A percentile compares a stretch with the other conserved stretches of the same genome.
Evolutionary conservation across 2,888 invertebrate species (phyloP).

Genomic region (Drosophila melanosoma): DNA sequence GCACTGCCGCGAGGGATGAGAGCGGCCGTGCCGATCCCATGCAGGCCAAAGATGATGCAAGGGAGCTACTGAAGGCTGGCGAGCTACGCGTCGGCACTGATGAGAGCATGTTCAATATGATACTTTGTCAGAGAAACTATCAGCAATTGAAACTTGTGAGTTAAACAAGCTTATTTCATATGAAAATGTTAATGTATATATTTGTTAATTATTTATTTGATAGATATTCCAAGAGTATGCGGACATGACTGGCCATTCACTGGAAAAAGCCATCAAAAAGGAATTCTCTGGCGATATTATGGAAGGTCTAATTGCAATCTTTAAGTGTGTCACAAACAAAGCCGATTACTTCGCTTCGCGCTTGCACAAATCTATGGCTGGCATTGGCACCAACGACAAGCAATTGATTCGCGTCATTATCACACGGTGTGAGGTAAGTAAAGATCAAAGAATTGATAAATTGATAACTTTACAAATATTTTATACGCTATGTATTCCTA

Average conservation of each 20-base stretch:
- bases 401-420: slow-evolving; percentile 94
- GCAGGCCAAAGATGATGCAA: slow-evolving; percentile 92
- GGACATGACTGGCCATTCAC: slow-evolving; percentile 90
- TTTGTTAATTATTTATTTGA: neutral
- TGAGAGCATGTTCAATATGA: slow-evolving; percentile 93
- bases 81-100: slow-evolving; percentile 90
- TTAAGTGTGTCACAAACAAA: slow-evolving; percentile 92
- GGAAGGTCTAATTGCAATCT: slow-evolving; percentile 92
- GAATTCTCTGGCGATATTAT: slow-evolving; percentile 94
- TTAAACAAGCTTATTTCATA: neutral
- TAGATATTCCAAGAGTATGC: slow-evolving; percentile 85
- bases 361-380: slow-evolving; percentile 94
- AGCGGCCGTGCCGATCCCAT: slow-evolving; percentile 89
- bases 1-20: slow-evolving; percentile 90
- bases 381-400: slow-evolving; percentile 94
- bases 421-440: slow-evolving; percentile 89
- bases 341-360: slow-evolving; percentile 94
- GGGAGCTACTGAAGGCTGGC: slow-evolving; percentile 92
- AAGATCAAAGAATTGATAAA: neutral
- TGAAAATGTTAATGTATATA: neutral
- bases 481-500: neutral
- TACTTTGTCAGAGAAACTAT: slow-evolving; percentile 92
- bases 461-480: neutral
- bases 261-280: slow-evolving; percentile 91
- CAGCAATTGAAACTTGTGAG: slow-evolving; percentile 86